A percentile compares a stretch with the other conserved stretches of the same genome.
These are phyloP conservation scores for Tetramorium simillimum DNA, from an alignment of 1,140 invertebrate species.

Conservation along the genomic window DNA sequence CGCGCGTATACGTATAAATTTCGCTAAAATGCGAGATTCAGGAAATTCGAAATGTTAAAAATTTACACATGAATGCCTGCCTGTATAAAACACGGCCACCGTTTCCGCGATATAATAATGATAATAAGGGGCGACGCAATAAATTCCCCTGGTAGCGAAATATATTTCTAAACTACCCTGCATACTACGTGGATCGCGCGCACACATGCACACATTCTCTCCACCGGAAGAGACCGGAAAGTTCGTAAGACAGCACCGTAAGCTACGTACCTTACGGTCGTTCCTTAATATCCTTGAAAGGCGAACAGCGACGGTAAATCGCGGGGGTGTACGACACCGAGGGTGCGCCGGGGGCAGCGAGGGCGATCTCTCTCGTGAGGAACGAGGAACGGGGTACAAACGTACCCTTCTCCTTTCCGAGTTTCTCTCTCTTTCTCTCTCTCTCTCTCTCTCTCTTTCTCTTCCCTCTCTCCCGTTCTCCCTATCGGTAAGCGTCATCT, in stretches of 20 bases:
- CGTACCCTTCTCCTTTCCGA: slow-evolving; percentile 49
- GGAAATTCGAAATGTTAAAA: slow-evolving; percentile 31
- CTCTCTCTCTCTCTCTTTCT: neutral
- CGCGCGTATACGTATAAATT: slow-evolving; percentile 21
- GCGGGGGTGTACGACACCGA: slow-evolving; percentile 10
- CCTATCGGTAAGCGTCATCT: slow-evolving; percentile 80
- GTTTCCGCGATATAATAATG: slow-evolving; percentile 53
- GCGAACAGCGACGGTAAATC: slow-evolving; percentile 48
- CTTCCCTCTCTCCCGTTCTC: slow-evolving; percentile 41
- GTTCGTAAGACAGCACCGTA: slow-evolving; percentile 65
- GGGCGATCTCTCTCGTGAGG: slow-evolving; percentile 53
- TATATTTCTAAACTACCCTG: slow-evolving; percentile 59
- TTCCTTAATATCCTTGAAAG: slow-evolving; percentile 67
- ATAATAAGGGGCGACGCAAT: slow-evolving; percentile 58
- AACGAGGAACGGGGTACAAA: slow-evolving; percentile 34
- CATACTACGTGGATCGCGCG: slow-evolving; percentile 23
- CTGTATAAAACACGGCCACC: slow-evolving; percentile 22
- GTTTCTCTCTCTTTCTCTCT: slow-evolving; percentile 35
- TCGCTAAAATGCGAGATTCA: slow-evolving; percentile 21
- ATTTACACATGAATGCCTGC: slow-evolving; percentile 39
- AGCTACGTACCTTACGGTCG: slow-evolving; percentile 66
- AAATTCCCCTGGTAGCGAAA: slow-evolving; percentile 50
- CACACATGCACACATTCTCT: slow-evolving; percentile 1
- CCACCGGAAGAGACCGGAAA: slow-evolving; percentile 49
- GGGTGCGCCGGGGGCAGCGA: slow-evolving; percentile 24